Base-by-base conservation (phyloP, 1,140 invertebrate genomes). In the Sipha flava region DNA sequence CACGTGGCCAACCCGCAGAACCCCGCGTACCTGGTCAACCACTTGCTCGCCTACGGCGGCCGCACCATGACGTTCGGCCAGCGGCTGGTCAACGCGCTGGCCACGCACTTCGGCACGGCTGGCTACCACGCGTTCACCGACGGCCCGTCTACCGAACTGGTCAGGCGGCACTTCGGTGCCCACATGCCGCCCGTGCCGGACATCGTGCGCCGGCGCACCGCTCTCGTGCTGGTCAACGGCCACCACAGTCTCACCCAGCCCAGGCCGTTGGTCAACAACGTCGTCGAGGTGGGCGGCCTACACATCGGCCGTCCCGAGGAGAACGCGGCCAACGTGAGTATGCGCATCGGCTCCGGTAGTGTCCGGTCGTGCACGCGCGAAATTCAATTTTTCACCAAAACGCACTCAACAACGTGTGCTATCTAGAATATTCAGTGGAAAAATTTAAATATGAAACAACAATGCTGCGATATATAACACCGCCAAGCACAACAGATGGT, bases 271-370 rank as follows among this genome's bases (percentile, higher is more conserved):
- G 86, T 89, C 0, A 88, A 91, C 0, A 88, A 88, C 79, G 85
- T 91, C 1, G 88, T 91, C 18, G 90, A 92, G 86, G 84, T 92
- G 31, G 90, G 90, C n/a, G 91, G 91, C 1, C 87, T 91, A 81
- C 90, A 92, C 82, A 87, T 91, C n/a, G 84, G 84, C 70, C 84
- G 89, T 79, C 81, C 88, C 0, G 88, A 90, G 81, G 85, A 85
- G 9, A 26, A 43, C 16, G n/a, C 7, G 2, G 12, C 34, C 6
- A 59, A 77, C 16, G 73, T 77, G 43, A 77, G 73, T n/a, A 12
- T 18, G 10, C 37, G 5, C 37, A 40, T 10, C 37, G 5, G 10
- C 10, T 6, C 37, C 37, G n/a, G n/a, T n/a, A n/a, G n/a, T 40
- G 10, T 6, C 37, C 37, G 4, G 37, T 40, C n/a, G n/a, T n/a